Evolutionary conservation across 2,888 invertebrate species (phyloP), one percentile per base, ranked within the genome.

Genomic region (Hemicrepidius hirtus): DNA sequence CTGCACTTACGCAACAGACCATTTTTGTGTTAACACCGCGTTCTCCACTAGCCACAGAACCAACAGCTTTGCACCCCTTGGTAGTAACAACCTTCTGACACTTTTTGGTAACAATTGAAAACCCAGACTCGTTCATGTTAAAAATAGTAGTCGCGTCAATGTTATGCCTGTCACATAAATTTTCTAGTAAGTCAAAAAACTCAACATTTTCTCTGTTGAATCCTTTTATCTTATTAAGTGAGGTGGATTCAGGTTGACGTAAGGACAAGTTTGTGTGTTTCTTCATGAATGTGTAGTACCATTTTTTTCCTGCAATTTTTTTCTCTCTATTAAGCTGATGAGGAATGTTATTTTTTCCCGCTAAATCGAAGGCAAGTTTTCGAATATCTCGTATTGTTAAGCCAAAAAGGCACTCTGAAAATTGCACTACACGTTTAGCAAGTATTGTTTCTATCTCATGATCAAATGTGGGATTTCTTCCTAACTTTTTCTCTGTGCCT

Each of bases 21-120:
- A 76, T 24, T 9, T 76, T 77, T 13, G 76, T 79, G 63, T 78
- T 77, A 0, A 78, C 59, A 18, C 77, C 77, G 66, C 77, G 57
- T 63, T 78, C 75, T 12, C 72, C 77, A 60, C 75, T 78, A 9
- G 78, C 40, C 13, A 74, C 16, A 3, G 1, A 67, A 68, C 20
- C 73, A 69, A 50, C 73, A 69, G 55, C 67, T 60, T 76, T 76
- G 16, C 73, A 71, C 57, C 57, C 57, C 12, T 18, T 40, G 6
- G 28, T 28, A 37, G 68, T 50, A 21, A 70, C 20, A n/a, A 73
- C 28, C 64, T 73, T 63, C 37, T 44, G 68, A 16, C n/a, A 24
- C 20, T 35, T 73, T 66, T 57, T 60, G 53, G 66, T 65, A 6
- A 73, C 65, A 35, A 66, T 74, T 10, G 74, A 71, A 20, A 62